Percentiles rank a stretch among this genome's conserved stretches.
These are phyloP conservation scores for Datnioides undecimradiatus DNA, from an alignment of 2,113 vertebrate genomes.

Conservation along the genomic window DNA sequence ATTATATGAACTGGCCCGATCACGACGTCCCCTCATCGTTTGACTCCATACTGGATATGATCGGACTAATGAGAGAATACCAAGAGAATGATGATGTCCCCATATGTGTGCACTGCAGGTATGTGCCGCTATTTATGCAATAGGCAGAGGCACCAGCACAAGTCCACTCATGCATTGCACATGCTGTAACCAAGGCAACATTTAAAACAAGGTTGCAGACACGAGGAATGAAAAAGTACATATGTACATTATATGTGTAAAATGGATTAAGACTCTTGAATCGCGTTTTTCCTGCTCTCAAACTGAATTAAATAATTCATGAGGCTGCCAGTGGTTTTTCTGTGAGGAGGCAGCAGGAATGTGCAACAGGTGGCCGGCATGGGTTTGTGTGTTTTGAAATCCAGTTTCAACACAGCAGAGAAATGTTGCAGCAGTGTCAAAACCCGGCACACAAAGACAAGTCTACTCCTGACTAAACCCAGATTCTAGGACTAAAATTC, in stretches of 20 bases:
- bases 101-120: constrained; percentile 97
- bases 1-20: constrained; percentile 99
- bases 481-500: neutral
- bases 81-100: constrained; percentile 96
- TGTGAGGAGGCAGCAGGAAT: constrained; percentile 16
- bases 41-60: constrained; percentile 99
- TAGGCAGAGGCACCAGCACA: neutral
- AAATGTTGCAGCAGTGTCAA: neutral
- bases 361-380: constrained; percentile 8
- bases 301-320: neutral
- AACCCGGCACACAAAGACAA: neutral
- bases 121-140: neutral
- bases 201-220: neutral
- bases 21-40: constrained; percentile 98
- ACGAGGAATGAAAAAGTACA: neutral
- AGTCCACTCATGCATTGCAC: neutral
- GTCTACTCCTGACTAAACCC: neutral
- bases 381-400: constrained; percentile 23
- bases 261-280: neutral
- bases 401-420: constrained; percentile 12
- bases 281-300: neutral
- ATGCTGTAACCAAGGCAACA: neutral
- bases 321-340: neutral
- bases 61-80: constrained; percentile 95
- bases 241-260: neutral